Base-by-base conservation (phyloP, 1,140 invertebrate species). In the Hylyphantes graminicola region DNA sequence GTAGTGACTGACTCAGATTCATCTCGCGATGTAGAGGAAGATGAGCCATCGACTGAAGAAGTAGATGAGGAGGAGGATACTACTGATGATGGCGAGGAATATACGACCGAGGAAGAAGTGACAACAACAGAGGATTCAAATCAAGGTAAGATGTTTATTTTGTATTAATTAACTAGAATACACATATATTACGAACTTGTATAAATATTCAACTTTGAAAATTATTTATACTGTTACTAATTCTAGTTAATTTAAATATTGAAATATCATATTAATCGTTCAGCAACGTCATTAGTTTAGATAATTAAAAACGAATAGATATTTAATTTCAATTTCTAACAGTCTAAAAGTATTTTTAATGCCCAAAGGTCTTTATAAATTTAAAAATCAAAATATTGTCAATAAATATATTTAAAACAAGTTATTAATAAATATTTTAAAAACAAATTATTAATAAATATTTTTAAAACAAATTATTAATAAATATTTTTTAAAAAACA, bases 101-200 rank as follows among this genome's bases (percentile, higher is more conserved):
- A 55, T 21, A n/a, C 82, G 10, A 53, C 70, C 51, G 81, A 83
- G 35, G 72, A 75, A 0, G 53, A 64, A n/a, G 54, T 65, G 13
- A 35, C 54, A 9, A 53, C 57, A 21, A 73, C 61, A 51, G 73
- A 85, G 54, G 21, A n/a, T 15, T 54, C n/a, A 50, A 77, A 51
- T 19, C 73, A 75, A 65, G 68, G 80, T 83, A 75, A 83, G 59
- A 17, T 9, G 8, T 35, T 67, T 12, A 61, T 12, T 21, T 21
- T 68, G 17, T 48, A 51, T 15, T 7, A 51, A 12, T 72, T 72
- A 12, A 48, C 17, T 72, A 51, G 4, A 51, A 53, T 72, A n/a
- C 17, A n/a, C 17, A 48, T n/a, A 15, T 72, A 8, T n/a, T 63
- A n/a, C 9, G 15, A 63, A 63, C 19, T 63, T 19, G 1, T 12